Evolutionary conservation across 2,888 invertebrate species (phyloP).

Genomic region (Pseudolycoriella hygida): DNA sequence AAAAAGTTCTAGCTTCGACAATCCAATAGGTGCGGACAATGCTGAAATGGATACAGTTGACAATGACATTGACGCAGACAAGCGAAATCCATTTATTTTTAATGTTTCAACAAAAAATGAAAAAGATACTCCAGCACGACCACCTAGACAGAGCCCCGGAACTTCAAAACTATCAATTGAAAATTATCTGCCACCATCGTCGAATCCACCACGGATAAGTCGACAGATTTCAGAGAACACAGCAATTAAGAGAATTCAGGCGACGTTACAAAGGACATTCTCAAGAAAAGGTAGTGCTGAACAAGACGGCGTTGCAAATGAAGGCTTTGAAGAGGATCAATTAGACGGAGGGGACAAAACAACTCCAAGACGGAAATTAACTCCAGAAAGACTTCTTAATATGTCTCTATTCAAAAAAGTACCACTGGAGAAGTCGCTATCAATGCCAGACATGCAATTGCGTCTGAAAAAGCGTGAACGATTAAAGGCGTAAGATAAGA

Average conservation of each 20-base stretch:
- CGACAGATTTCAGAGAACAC: constrained; percentile 13
- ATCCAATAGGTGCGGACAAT: neutral
- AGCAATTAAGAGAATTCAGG: constrained; percentile 24
- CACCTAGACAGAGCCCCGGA: constrained; percentile 14
- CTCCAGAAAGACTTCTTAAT: constrained; percentile 33
- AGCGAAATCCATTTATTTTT: constrained; percentile 7
- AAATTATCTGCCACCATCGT: constrained; percentile 4
- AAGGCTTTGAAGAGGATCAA: constrained; percentile 19
- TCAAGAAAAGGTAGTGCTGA: constrained; percentile 28
- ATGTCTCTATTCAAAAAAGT: constrained; percentile 37
- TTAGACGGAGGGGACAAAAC: neutral
- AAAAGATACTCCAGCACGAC: constrained; percentile 14
- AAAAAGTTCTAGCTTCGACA: neutral
- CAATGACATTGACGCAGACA: constrained; percentile 9
- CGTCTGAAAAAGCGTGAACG: constrained; percentile 52
- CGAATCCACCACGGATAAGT: constrained; percentile 9
- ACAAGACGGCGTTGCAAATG: constrained; percentile 21
- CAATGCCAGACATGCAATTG: constrained; percentile 70
- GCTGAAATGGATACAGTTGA: constrained; percentile 7
- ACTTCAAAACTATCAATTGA: constrained; percentile 10
- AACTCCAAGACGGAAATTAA: constrained; percentile 20
- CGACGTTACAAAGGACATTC: constrained; percentile 32
- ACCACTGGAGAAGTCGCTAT: constrained; percentile 60
- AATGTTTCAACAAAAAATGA: neutral
- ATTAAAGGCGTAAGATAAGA: constrained; percentile 45